A percentile compares a stretch with the other conserved stretches of the same genome.
Evolutionary conservation across 2,113 vertebrate genomes (phyloP).

Genomic region (western clawed frog (Xenopus tropicalis)): DNA sequence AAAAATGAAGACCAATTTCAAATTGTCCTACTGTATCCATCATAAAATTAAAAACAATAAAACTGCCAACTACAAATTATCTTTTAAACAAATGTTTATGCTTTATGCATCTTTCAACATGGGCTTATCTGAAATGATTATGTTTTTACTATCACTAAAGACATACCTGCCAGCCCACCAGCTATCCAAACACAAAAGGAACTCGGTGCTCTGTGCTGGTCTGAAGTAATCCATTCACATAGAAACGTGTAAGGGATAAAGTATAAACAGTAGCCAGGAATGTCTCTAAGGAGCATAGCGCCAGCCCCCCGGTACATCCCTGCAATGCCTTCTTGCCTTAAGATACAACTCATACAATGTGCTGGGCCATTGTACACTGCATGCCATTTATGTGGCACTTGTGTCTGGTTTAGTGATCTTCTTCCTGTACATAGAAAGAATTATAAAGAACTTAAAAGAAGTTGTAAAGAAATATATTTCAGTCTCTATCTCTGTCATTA

Average conservation of each 20-base stretch:
- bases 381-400: constrained; percentile 55
- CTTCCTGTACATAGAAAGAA: constrained; percentile 59
- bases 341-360: constrained; percentile 82
- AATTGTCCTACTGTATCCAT: too few species aligned
- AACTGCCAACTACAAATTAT: too few species aligned
- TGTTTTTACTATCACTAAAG: too few species aligned
- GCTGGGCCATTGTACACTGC: constrained; percentile 77
- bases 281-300: constrained; percentile 88
- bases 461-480: too few species aligned
- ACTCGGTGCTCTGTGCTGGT: constrained; percentile 60
- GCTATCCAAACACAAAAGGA: constrained; percentile 80
- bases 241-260: constrained; percentile 86
- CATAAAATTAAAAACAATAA: too few species aligned
- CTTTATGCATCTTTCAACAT: too few species aligned
- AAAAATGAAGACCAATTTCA: too few species aligned
- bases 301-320: constrained; percentile 83
- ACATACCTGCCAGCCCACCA: constrained; percentile 87
- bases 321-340: constrained; percentile 77
- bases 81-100: too few species aligned
- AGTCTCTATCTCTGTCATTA: too few species aligned
- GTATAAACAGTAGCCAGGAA: constrained; percentile 89
- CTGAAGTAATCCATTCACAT: constrained; percentile 74
- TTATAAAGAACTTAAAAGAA: neutral
- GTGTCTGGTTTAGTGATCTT: constrained; percentile 59
- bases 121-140: too few species aligned